Evolutionary conservation across 2,888 invertebrate species (phyloP).

Genomic region (Sphinx pinastri): DNA sequence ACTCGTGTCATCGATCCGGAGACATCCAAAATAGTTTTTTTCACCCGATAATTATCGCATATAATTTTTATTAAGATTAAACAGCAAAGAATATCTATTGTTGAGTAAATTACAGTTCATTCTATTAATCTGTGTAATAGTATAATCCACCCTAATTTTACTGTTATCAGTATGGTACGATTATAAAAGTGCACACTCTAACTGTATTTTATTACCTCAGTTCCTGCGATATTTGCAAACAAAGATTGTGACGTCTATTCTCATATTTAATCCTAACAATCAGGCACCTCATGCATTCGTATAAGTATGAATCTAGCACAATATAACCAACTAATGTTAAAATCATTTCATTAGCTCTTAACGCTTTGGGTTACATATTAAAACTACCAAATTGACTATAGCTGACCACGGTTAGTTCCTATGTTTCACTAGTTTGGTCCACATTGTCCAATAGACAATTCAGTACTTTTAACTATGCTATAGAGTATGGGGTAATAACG

Average conservation of each 20-base stretch:
- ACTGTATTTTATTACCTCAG: background rate
- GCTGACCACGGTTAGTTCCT: conserved; percentile 2
- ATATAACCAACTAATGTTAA: background rate
- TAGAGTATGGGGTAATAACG: conserved; percentile 30
- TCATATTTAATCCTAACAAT: conserved; percentile 33
- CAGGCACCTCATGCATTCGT: conserved; percentile 50
- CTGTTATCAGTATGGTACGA: no score
- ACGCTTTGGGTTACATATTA: background rate
- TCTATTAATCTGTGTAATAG: no score
- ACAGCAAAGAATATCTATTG: no score
- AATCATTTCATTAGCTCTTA: background rate
- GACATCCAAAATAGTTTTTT: no score
- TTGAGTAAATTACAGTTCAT: no score
- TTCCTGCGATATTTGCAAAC: background rate
- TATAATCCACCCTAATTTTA: no score
- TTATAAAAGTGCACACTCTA: background rate
- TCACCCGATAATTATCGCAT: no score
- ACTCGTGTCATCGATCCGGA: no score
- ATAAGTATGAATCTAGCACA: conserved; percentile 50
- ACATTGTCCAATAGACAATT: conserved; percentile 37
- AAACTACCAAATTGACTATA: conserved; percentile 9
- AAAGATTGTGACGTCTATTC: background rate
- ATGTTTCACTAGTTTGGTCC: conserved; percentile 35
- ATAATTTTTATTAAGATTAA: no score
- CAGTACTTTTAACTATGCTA: conserved; percentile 28